These are phyloP conservation scores for Cyclargus thomasi DNA, from an alignment of 1,140 invertebrate genomes.

Conservation along the genomic window DNA sequence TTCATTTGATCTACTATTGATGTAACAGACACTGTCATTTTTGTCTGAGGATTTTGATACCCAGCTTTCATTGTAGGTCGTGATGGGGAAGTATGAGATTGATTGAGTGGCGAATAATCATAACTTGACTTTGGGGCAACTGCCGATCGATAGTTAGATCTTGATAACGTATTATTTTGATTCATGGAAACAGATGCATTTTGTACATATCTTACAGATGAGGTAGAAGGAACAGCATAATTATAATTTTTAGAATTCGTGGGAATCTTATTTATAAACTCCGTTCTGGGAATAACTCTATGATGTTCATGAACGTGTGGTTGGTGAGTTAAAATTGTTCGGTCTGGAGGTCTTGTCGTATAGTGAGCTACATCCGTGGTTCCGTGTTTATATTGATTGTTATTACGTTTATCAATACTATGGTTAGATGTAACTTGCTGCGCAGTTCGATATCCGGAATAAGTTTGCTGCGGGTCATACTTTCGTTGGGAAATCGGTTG, in stretches of 20 bases:
- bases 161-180: constrained; percentile 44
- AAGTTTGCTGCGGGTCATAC: constrained; percentile 65
- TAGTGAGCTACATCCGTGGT: constrained; percentile 48
- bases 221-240: constrained; percentile 54
- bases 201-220: constrained; percentile 46
- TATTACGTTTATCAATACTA: constrained; percentile 49
- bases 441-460: constrained; percentile 58
- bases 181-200: constrained; percentile 37
- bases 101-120: constrained; percentile 50
- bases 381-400: constrained; percentile 52
- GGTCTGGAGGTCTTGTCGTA: constrained; percentile 43
- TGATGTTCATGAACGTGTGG: constrained; percentile 42
- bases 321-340: constrained; percentile 35
- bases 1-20: constrained; percentile 72
- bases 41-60: constrained; percentile 59
- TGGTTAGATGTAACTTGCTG: constrained; percentile 47
- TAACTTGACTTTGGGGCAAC: constrained; percentile 53
- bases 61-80: constrained; percentile 49
- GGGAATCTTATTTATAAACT: constrained; percentile 47
- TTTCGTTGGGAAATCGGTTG: constrained; percentile 48
- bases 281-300: constrained; percentile 41
- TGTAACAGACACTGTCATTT: constrained; percentile 71
- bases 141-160: constrained; percentile 47
- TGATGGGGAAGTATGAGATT: constrained; percentile 55
- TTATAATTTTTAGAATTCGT: constrained; percentile 49